Percentiles rank a stretch among this genome's conserved stretches.
Conservation (phyloP, 1,140 invertebrate genomes). For the Paralvinella palmiformis region DNA sequence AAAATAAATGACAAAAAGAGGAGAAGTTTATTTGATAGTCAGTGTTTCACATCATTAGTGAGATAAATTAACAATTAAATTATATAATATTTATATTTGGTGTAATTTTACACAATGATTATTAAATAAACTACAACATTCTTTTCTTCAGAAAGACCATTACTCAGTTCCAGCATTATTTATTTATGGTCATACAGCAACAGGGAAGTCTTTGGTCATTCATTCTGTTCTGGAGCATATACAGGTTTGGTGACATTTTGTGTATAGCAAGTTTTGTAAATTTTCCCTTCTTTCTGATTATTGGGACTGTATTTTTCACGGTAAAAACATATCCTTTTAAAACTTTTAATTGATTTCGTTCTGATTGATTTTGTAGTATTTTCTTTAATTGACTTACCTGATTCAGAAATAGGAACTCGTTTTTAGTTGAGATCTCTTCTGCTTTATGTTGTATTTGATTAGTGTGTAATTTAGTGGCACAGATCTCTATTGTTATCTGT, state of each 20-base stretch:
- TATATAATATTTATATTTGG: background rate
- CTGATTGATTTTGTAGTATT: background rate
- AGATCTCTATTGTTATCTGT: background rate
- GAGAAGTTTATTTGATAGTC: too few relatives aligned
- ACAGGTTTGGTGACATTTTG: slow-evolving; percentile 40
- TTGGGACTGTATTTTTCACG: background rate
- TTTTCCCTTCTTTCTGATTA: background rate
- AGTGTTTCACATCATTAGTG: too few relatives aligned
- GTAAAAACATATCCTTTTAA: background rate
- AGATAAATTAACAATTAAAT: too few relatives aligned
- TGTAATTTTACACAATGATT: background rate
- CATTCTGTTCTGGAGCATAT: slow-evolving; percentile 57
- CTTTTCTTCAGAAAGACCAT: background rate
- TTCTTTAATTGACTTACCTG: background rate
- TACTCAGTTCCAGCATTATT: slow-evolving; percentile 55
- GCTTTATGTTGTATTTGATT: background rate
- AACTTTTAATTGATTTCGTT: background rate
- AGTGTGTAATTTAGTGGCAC: slow-evolving; percentile 3
- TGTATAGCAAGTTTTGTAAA: background rate
- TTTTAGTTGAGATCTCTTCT: too few relatives aligned
- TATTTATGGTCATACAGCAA: slow-evolving; percentile 70
- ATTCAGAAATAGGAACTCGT: too few relatives aligned
- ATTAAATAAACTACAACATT: background rate
- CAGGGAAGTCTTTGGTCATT: slow-evolving; percentile 70
- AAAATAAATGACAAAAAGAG: too few relatives aligned